Conservation (phyloP, 2,113 vertebrate species). For the Psophia crepitans region DNA sequence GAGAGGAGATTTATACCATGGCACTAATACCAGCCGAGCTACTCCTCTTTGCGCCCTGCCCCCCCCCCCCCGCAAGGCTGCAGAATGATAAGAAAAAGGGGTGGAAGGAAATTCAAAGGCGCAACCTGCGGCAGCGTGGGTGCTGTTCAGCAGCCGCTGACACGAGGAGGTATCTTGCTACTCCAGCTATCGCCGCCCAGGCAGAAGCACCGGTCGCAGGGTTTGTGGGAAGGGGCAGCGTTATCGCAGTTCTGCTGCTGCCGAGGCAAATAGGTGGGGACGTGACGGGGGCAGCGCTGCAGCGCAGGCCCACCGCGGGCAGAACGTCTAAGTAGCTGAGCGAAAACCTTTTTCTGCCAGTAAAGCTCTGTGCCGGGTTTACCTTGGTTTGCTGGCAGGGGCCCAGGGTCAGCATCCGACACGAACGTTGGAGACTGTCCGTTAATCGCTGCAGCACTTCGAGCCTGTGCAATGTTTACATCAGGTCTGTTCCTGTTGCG, state of each 20-base stretch:
- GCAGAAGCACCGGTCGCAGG: background rate
- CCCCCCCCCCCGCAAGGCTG: background rate
- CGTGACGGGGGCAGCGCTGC: background rate
- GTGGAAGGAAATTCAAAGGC: background rate
- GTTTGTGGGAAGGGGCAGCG: background rate
- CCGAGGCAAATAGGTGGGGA: background rate
- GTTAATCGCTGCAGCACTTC: background rate
- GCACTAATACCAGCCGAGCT: background rate
- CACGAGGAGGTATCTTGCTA: background rate
- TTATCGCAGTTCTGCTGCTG: background rate
- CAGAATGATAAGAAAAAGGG: background rate
- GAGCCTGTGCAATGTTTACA: background rate
- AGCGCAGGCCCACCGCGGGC: background rate
- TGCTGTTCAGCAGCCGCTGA: background rate
- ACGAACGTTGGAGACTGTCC: background rate
- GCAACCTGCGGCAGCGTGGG: accelerated
- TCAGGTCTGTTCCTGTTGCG: background rate
- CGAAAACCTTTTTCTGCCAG: background rate
- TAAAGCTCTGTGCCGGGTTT: background rate
- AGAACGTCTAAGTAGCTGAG: background rate
- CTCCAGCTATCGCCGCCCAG: background rate
- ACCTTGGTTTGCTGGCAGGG: background rate
- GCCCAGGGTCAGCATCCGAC: background rate
- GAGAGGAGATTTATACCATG: background rate
- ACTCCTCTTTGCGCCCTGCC: background rate